These are phyloP conservation scores for Thera obeliscata DNA, from an alignment of 2,888 invertebrate genomes.

Conservation along the genomic window DNA sequence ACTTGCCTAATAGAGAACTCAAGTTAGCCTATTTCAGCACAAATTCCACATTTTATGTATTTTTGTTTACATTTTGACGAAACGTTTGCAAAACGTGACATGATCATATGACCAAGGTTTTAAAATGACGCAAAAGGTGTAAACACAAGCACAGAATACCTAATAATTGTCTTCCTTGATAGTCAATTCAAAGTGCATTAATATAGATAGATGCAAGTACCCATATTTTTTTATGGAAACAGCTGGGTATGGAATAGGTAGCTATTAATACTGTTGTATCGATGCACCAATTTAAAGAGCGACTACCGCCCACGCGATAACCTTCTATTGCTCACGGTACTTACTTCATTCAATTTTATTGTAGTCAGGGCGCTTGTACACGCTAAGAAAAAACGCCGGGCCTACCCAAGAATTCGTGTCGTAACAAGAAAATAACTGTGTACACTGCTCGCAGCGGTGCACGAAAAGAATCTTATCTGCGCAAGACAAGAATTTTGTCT, in stretches of 20 bases:
- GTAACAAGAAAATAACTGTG: too few species aligned
- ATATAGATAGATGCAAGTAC: too few species aligned
- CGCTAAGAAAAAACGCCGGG: too few species aligned
- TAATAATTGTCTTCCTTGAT: too few species aligned
- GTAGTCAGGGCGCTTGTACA: too few species aligned
- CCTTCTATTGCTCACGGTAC: constrained; percentile 11
- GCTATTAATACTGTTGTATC: constrained; percentile 1
- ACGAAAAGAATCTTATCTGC: too few species aligned
- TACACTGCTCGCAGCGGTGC: too few species aligned
- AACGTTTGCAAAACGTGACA: constrained; percentile 7
- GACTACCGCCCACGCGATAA: constrained; percentile 54
- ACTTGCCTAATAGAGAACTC: constrained; percentile 39
- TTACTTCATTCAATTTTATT: neutral
- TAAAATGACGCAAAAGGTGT: neutral
- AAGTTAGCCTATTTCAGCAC: constrained; percentile 53
- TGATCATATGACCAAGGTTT: constrained; percentile 13
- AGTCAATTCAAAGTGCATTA: too few species aligned
- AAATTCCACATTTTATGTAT: constrained; percentile 48
- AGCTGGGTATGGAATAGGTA: neutral
- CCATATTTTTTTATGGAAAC: too few species aligned
- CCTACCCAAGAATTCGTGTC: too few species aligned
- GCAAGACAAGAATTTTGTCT: too few species aligned
- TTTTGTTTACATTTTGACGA: constrained; percentile 41
- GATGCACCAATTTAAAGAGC: constrained; percentile 55
- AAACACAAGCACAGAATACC: too few species aligned